Conservation (phyloP, 2,113 vertebrate species). For the Psilopogon haemacephalus region DNA sequence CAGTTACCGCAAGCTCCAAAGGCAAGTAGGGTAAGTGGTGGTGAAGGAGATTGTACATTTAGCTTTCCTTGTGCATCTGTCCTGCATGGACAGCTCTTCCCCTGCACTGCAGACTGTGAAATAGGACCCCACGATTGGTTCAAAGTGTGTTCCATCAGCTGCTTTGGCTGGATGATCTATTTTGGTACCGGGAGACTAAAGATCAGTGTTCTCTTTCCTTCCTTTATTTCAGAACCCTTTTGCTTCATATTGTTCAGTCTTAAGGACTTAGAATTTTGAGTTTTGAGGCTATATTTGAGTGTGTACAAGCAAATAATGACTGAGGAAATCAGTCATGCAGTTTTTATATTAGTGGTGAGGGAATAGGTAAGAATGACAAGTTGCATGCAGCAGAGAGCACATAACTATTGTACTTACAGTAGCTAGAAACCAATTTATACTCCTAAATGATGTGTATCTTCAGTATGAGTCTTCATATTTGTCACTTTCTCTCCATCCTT, state of each 20-base stretch:
- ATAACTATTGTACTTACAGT: background rate
- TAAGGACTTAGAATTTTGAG: background rate
- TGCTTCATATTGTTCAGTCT: background rate
- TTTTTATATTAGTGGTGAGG: background rate
- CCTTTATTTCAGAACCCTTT: background rate
- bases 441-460: background rate
- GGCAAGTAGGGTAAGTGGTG: background rate
- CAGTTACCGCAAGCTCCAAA: background rate
- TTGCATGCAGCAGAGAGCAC: background rate
- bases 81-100: background rate
- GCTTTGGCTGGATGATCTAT: background rate
- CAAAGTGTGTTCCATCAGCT: background rate
- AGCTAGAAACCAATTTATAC: background rate
- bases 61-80: background rate
- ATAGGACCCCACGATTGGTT: background rate
- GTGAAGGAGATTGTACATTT: background rate
- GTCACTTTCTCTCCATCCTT: background rate
- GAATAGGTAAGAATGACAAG: background rate
- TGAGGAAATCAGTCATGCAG: background rate
- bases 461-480: background rate
- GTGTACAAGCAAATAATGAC: background rate
- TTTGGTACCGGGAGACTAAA: background rate
- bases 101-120: background rate
- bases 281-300: background rate
- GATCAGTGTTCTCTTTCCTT: background rate